Conservation (phyloP, 1,140 invertebrate genomes). For the Scylla paramamosain region DNA sequence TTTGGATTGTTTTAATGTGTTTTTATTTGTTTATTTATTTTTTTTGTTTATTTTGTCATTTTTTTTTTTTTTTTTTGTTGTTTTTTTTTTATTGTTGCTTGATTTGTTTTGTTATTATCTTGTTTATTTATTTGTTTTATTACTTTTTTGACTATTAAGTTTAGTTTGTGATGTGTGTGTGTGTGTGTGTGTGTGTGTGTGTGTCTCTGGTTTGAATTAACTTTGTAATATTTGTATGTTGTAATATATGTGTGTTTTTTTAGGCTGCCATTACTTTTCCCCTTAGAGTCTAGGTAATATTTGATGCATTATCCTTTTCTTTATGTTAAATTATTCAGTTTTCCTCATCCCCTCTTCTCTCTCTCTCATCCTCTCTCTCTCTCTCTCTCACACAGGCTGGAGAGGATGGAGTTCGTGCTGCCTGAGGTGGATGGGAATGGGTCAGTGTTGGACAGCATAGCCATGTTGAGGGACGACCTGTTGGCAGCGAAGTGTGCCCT, state of each 20-base stretch:
- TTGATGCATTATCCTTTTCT: no score
- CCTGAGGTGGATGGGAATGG: conserved; percentile 74
- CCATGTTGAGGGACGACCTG: conserved; percentile 78
- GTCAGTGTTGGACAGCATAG: conserved; percentile 79
- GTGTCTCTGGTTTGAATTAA: background rate
- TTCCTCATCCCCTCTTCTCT: no score
- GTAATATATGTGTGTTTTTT: no score
- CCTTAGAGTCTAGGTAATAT: no score
- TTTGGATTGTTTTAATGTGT: background rate
- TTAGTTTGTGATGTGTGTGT: background rate
- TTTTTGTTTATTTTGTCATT: no score
- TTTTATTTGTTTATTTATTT: no score
- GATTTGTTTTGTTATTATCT: no score
- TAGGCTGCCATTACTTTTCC: no score
- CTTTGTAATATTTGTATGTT: background rate
- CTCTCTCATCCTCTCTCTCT: background rate
- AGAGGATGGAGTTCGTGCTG: conserved; percentile 59
- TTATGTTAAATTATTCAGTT: no score
- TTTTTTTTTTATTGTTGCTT: no score
- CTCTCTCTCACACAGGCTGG: conserved; percentile 40
- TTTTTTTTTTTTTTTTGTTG: background rate
- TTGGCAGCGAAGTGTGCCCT: conserved; percentile 81
- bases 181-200: background rate
- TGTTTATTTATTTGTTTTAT: no score
- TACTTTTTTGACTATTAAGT: background rate